phyloP scores from a whole-genome alignment of 92 coral and sea anemone genomes.

The Zoanthus sociatus region DNA sequence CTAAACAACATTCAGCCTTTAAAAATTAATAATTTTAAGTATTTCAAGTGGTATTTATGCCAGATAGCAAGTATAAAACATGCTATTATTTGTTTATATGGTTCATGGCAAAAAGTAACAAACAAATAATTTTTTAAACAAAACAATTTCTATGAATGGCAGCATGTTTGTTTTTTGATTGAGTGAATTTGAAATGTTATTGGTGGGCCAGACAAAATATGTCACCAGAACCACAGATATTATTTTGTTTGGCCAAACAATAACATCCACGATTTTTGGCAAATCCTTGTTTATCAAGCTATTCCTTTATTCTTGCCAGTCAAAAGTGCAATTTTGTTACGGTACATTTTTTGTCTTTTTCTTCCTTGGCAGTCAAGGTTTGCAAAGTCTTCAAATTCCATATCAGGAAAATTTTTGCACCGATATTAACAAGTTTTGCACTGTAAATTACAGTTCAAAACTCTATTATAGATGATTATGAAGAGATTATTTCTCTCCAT shows the following conservation, averaged over 20 bases:
- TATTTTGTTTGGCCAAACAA: not conserved
- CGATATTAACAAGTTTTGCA: not conserved
- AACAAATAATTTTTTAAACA: too few species aligned
- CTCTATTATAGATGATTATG: not conserved
- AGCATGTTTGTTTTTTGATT: too few species aligned
- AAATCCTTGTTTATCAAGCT: too few species aligned
- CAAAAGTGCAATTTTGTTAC: not conserved
- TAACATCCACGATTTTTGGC: too few species aligned
- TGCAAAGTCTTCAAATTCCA: not conserved
- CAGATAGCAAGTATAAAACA: not conserved
- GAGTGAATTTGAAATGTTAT: too few species aligned
- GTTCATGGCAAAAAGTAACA: too few species aligned
- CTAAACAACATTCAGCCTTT: slow-evolving; percentile 8
- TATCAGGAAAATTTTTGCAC: not conserved
- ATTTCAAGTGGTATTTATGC: too few species aligned
- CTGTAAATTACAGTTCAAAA: not conserved
- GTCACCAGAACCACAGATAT: not conserved
- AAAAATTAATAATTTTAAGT: too few species aligned
- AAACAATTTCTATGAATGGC: too few species aligned
- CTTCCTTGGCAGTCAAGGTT: not conserved
- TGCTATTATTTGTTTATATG: not conserved
- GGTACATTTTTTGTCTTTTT: not conserved
- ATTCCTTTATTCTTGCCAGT: not conserved
- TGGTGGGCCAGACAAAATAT: not conserved
- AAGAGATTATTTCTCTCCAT: slow-evolving; percentile 20